Evolutionary conservation across 2,888 invertebrate genomes (phyloP).

Genomic region (Idaea straminata): DNA sequence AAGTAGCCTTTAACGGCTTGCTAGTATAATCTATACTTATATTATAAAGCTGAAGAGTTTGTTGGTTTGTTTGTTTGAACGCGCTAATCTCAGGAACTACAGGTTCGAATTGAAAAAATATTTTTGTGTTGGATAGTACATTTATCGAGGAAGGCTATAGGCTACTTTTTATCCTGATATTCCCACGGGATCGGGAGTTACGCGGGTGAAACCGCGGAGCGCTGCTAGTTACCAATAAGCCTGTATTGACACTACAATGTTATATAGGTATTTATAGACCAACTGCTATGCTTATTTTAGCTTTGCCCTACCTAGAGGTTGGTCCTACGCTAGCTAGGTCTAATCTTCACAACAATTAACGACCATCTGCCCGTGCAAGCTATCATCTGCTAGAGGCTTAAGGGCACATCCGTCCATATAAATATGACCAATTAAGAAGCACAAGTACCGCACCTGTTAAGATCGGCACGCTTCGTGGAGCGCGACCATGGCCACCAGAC

Average conservation of each 20-base stretch:
- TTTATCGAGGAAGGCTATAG: too few relatives aligned
- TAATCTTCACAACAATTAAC: constrained; percentile 12
- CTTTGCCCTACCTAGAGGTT: constrained; percentile 2
- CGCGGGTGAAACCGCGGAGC: too few relatives aligned
- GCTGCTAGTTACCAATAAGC: too few relatives aligned
- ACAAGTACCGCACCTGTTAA: constrained; percentile 58
- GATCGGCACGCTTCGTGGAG: constrained; percentile 49
- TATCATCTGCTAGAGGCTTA: constrained; percentile 4
- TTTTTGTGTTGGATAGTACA: too few relatives aligned
- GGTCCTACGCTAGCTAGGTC: background rate
- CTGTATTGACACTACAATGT: background rate
- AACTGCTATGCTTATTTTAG: background rate
- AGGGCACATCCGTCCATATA: constrained; percentile 12
- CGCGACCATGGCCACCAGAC: constrained; percentile 46
- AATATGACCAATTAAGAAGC: constrained; percentile 26
- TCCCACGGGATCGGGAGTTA: too few relatives aligned
- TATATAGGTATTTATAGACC: background rate
- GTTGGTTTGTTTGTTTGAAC: too few relatives aligned
- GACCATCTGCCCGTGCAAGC: constrained; percentile 12
- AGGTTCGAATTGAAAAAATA: too few relatives aligned
- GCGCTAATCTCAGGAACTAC: too few relatives aligned
- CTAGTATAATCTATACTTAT: too few relatives aligned
- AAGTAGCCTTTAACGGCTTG: too few relatives aligned
- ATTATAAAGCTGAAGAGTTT: too few relatives aligned
- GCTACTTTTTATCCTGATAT: too few relatives aligned